Base-by-base conservation (phyloP, 2,113 vertebrate genomes). In the Eidolon helvum region DNA sequence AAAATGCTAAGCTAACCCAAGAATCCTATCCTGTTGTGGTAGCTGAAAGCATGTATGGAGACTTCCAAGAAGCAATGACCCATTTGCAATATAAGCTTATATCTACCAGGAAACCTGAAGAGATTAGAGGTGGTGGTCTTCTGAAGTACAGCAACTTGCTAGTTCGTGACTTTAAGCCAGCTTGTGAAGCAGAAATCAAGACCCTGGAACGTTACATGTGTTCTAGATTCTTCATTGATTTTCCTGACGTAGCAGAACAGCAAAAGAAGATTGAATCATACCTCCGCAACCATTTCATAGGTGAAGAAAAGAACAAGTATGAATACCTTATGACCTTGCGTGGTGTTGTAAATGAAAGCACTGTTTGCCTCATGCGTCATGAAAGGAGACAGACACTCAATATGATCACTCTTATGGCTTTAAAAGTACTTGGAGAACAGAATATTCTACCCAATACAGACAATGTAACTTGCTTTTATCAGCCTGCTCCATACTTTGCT, bases 221-320 rank as follows among this genome's bases (percentile, higher is more conserved):
- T 98, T 99, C 99, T 14, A 99, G 99, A 59, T 99, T 99, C 98
- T 99, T 99, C 98, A 99, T 99, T 48, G 99, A 99, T 98, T 99
- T 99, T 98, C 99, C 99, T 19, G 99, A 99, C 22, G 98, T 99
- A 94, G 98, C 98, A 43, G 99, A 99, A 98, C 99, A 99, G 98
- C 99, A 99, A 96, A 99, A 99, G 97, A 99, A 99, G 98, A 99
- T 99, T 82, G 99, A 99, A 98, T 99, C 99, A 4, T 99, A 99
- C 96, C 98, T 99, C 97, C 99, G 97, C 96, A 99, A 99, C 98
- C 99, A 99, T 98, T 99, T 99, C 98, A 99, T 99, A 1, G 99
- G 99, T 22, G 99, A 99, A 96, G 99, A 99, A 98, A 99, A 99
- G 30, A 99, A 98, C 99, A 99, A 99, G 96, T 99, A 99, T 38